A percentile compares a stretch with the other conserved stretches of the same genome.
phyloP scores from a whole-genome alignment of 2,113 vertebrate species.

The Odontophorus gujanensis region DNA sequence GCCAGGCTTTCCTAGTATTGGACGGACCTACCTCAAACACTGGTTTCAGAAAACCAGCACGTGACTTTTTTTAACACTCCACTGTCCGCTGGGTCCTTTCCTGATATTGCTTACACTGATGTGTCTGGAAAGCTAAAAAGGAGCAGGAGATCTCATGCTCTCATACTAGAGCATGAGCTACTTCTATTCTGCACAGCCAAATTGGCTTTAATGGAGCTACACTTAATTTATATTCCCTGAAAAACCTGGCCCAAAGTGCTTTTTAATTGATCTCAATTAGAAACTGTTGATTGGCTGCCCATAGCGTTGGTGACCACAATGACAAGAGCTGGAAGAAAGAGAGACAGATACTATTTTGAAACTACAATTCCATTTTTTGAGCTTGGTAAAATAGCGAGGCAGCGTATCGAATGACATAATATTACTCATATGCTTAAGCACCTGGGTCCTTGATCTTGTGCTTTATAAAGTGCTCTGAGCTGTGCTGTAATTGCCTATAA shows the following conservation, averaged over 20 bases:
- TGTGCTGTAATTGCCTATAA: conserved; percentile 24
- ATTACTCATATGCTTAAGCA: background rate
- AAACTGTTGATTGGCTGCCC: background rate
- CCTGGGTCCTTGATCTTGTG: conserved; percentile 38
- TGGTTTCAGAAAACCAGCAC: background rate
- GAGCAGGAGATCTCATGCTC: rapidly evolving
- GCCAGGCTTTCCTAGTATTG: background rate
- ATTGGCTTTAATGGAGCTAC: rapidly evolving
- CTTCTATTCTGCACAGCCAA: rapidly evolving
- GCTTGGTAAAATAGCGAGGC: background rate
- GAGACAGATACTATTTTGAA: background rate
- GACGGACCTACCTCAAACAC: background rate
- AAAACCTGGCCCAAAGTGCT: background rate
- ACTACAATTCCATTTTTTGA: background rate
- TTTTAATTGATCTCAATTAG: conserved; percentile 11
- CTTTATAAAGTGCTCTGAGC: conserved; percentile 35
- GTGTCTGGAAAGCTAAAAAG: background rate
- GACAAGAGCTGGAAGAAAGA: background rate
- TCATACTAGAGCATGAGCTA: rapidly evolving
- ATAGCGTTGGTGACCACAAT: background rate
- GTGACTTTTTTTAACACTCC: background rate
- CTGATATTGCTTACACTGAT: background rate
- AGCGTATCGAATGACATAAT: background rate
- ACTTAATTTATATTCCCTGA: background rate
- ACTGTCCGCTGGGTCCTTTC: background rate